A percentile compares a stretch with the other conserved stretches of the same genome.
phyloP scores from a whole-genome alignment of 2,888 invertebrate species.

The Oscheius sp. region DNA sequence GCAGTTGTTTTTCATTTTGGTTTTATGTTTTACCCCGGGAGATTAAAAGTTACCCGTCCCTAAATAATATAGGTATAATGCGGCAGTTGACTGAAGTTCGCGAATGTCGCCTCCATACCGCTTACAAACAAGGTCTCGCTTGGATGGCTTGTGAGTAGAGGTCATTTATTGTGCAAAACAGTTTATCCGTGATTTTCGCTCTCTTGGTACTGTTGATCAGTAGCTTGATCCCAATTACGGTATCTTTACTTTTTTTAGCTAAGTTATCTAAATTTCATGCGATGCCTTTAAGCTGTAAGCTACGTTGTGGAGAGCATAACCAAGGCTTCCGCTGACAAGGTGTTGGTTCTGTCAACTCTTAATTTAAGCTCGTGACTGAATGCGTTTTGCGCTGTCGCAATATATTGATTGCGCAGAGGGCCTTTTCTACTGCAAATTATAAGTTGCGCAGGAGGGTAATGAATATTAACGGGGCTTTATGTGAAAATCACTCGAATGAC shows the following conservation, averaged over 20 bases:
- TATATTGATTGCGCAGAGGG: constrained; percentile 33
- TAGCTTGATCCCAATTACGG: no score
- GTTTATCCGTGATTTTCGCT: no score
- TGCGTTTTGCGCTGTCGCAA: constrained; percentile 31
- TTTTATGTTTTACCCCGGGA: not conserved
- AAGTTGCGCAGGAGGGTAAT: constrained; percentile 19
- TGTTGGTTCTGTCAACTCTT: not conserved
- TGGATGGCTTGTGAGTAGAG: not conserved
- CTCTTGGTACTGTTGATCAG: no score
- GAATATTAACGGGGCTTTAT: constrained; percentile 16
- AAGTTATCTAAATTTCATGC: no score
- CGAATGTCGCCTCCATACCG: constrained; percentile 29
- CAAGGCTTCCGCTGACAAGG: not conserved
- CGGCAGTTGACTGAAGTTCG: constrained; percentile 26
- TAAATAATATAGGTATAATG: constrained; percentile 2
- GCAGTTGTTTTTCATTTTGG: not conserved
- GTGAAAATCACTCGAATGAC: no score
- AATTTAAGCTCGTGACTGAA: constrained; percentile 24
- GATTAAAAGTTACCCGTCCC: not conserved
- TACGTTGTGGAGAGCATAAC: not conserved
- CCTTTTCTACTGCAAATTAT: constrained; percentile 28
- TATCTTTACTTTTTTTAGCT: no score
- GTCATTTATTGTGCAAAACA: not conserved
- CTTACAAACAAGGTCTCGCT: constrained; percentile 32
- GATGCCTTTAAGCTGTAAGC: no score